Percentiles rank a stretch among this genome's conserved stretches.
These are phyloP conservation scores for Neodiprion virginianus DNA, from an alignment of 1,140 invertebrate species.

Conservation along the genomic window DNA sequence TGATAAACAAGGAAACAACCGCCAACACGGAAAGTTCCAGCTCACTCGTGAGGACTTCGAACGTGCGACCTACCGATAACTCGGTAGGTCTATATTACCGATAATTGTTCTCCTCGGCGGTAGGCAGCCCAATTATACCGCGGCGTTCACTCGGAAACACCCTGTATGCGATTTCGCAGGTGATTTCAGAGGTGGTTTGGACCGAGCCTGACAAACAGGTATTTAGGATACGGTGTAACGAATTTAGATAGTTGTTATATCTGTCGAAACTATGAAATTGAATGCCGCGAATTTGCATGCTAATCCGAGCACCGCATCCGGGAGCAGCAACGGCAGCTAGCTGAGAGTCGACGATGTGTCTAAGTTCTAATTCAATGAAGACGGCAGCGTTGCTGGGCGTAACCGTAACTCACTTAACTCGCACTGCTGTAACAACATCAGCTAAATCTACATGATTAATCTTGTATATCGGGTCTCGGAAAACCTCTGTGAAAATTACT, in stretches of 20 bases:
- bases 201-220: neutral
- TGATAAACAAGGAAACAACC: too few species aligned
- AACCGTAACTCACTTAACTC: slow-evolving; percentile 12
- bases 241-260: slow-evolving; percentile 6
- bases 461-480: neutral
- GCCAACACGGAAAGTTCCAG: too few species aligned
- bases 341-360: neutral
- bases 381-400: slow-evolving; percentile 9
- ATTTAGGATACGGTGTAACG: neutral
- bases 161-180: too few species aligned
- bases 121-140: too few species aligned
- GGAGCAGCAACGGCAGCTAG: neutral
- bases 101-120: too few species aligned
- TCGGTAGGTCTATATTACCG: too few species aligned
- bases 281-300: slow-evolving; percentile 11
- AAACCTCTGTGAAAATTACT: neutral
- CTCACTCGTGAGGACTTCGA: too few species aligned
- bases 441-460: slow-evolving; percentile 7
- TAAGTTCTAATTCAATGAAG: slow-evolving; percentile 15
- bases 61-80: too few species aligned
- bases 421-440: slow-evolving; percentile 12
- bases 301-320: neutral
- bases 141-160: too few species aligned
- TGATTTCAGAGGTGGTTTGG: too few species aligned
- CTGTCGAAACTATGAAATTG: slow-evolving; percentile 11